phyloP scores from a whole-genome alignment of 2,113 vertebrate genomes.

The Microcebus jonahi region DNA sequence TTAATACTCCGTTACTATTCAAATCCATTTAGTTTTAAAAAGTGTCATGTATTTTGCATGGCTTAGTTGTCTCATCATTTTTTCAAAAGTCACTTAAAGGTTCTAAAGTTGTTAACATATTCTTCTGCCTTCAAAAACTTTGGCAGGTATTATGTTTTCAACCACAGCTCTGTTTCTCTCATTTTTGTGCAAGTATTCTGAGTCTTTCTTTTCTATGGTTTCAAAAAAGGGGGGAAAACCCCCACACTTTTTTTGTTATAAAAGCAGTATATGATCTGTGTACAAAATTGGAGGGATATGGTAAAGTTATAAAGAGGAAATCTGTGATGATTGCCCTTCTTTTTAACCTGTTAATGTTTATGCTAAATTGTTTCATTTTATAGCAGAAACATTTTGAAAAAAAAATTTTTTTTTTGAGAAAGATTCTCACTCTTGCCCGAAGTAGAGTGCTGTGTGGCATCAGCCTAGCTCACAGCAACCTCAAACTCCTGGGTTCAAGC shows the following conservation, averaged over 20 bases:
- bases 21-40: slow-evolving; percentile 25
- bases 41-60: slow-evolving; percentile 46
- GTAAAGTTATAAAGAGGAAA: slow-evolving; percentile 4
- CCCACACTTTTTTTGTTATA: slow-evolving; percentile 1
- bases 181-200: slow-evolving; percentile 30
- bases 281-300: not conserved
- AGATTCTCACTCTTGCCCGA: no score
- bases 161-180: not conserved
- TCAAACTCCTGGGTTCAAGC: no score
- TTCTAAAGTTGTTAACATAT: slow-evolving; percentile 55
- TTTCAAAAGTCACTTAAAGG: slow-evolving; percentile 51
- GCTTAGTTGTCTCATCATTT: slow-evolving; percentile 40
- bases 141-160: slow-evolving; percentile 38
- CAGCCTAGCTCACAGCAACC: no score
- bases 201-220: not conserved
- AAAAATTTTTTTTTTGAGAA: not conserved
- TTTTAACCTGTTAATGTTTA: not conserved
- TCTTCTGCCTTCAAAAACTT: slow-evolving; percentile 44
- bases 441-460: no score
- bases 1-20: slow-evolving; percentile 46
- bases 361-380: slow-evolving; percentile 3
- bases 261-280: not conserved
- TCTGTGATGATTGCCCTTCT: not conserved
- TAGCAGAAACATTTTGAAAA: not conserved
- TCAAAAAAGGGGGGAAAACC: not conserved